Conservation (phyloP, 2,888 invertebrate species). For the Mantis religiosa region DNA sequence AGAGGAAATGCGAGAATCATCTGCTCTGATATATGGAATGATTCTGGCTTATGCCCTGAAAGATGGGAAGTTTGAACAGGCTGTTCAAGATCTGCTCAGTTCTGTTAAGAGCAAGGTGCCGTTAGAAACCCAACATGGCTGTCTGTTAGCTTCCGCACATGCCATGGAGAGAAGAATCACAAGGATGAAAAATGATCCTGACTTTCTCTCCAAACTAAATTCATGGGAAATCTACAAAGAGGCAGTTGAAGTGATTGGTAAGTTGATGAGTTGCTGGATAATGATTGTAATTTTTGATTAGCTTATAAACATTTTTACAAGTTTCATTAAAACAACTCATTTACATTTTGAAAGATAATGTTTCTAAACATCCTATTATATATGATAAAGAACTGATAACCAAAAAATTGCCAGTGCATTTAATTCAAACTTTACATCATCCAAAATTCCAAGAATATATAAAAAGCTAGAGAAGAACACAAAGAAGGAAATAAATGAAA, state of each 20-base stretch:
- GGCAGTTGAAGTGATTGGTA: slow-evolving; percentile 58
- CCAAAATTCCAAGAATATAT: no score
- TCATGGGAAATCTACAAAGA: slow-evolving; percentile 59
- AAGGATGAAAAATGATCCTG: slow-evolving; percentile 42
- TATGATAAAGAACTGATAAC: no score
- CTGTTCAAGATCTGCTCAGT: slow-evolving; percentile 50
- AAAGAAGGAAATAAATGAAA: no score
- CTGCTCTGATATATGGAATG: slow-evolving; percentile 71
- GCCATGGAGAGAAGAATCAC: slow-evolving; percentile 64
- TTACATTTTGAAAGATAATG: no score
- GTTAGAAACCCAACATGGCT: slow-evolving; percentile 75
- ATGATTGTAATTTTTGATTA: no score
- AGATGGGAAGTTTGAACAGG: slow-evolving; percentile 50
- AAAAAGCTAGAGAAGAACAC: no score
- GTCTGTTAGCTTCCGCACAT: slow-evolving; percentile 66
- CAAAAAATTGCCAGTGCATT: no score
- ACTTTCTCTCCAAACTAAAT: slow-evolving; percentile 41
- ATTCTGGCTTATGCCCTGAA: slow-evolving; percentile 57
- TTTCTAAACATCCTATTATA: no score
- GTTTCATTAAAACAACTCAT: no score
- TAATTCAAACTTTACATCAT: no score
- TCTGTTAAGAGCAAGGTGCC: background rate
- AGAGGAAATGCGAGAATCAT: slow-evolving; percentile 69
- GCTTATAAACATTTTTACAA: no score
- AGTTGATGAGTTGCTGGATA: slow-evolving; percentile 31